Conservation (phyloP, 2,888 invertebrate genomes). For the Norana najaformis region DNA sequence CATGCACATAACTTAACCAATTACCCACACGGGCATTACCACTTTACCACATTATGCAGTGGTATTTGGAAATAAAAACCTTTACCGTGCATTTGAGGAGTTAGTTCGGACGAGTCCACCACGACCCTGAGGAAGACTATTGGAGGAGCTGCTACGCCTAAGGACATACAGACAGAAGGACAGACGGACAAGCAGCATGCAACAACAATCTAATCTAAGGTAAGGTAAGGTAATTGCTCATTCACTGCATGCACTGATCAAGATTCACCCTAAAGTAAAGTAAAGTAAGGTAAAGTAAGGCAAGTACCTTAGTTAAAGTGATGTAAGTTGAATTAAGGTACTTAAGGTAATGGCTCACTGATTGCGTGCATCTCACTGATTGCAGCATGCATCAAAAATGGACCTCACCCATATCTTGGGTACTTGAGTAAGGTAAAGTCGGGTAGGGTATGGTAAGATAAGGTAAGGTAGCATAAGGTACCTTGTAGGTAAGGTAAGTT, state of each 20-base stretch:
- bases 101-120: conserved; percentile 2
- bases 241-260: background rate
- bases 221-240: background rate
- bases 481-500: too few relatives aligned
- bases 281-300: background rate
- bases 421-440: background rate
- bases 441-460: too few relatives aligned
- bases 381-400: background rate
- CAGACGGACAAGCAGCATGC: conserved; percentile 22
- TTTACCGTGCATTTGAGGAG: conserved; percentile 14
- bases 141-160: conserved; percentile 14
- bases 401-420: background rate
- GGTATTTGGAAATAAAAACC: background rate
- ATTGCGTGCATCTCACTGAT: background rate
- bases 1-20: background rate
- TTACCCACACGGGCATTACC: background rate
- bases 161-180: background rate
- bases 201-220: background rate
- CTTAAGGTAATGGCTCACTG: background rate
- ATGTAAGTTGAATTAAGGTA: background rate
- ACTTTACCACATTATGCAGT: background rate
- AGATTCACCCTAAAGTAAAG: background rate
- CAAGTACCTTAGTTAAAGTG: background rate
- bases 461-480: too few relatives aligned
- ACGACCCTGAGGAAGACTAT: background rate